Evolutionary conservation across 1,140 invertebrate species (phyloP), one percentile per base, ranked within the genome.

Genomic region (Nasonia longicornis): DNA sequence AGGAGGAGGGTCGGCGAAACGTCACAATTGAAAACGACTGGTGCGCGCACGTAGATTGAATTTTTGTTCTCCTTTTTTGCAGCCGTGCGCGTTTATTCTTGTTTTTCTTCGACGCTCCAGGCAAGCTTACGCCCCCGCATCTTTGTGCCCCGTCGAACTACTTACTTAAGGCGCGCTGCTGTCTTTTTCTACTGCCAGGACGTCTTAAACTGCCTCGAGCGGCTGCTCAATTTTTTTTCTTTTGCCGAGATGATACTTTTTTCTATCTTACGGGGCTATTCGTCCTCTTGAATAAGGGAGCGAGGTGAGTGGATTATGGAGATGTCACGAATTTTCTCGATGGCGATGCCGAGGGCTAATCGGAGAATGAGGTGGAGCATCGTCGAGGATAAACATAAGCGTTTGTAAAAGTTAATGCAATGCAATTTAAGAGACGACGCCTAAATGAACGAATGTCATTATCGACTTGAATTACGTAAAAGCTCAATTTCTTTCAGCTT

Each of bases 11-110:
- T n/a, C 58, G 29, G 11, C 64, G 20, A 76, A 66, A 81, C 79
- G 79, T 81, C 48, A 71, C 79, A 75, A 81, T 81, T 75, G 66
- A 77, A 52, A 74, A 26, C 58, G 79, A 70, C 71, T 22, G 38
- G 16, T 12, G 11, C n/a, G 26, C 70, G 20, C 35, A 42, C 70
- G 70, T 42, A 71, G 71, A 73, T 73, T 73, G 66, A 22, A 67
- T 52, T 52, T 69, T 73, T 14, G 22, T 74, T 75, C 16, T 69
- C 73, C 69, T 80, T 70, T 48, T 12, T 82, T 20, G 26, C 52
- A 29, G 11, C 31, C 22, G n/a, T 3, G 31, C 31, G 31, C 31
- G 4, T 31, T 76, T 76, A 16, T 31, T 48, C 20, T 70, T 52
- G 11, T 52, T 70, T 31, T 69, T 70, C 48, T 78, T n/a, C 58